Evolutionary conservation across 2,797 vertebrate species (phyloP), one percentile per base, ranked within the genome.

Genomic region (Ceryle rudis): DNA sequence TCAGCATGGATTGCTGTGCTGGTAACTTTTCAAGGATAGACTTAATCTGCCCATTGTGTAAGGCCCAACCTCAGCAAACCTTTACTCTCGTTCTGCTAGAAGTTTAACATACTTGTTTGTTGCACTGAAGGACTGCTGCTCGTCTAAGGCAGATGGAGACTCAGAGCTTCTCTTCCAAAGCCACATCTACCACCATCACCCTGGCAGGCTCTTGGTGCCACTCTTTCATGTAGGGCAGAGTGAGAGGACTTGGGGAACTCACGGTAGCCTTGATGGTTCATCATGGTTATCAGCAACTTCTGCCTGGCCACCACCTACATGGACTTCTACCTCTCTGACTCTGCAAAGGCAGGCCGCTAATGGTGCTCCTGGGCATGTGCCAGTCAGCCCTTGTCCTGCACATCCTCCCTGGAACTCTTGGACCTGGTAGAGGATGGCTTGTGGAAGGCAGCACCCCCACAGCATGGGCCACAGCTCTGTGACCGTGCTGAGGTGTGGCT

Each of bases 381-480:
- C 2, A 1, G 8, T 18, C 71, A 39, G 55, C 7, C 10, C 23
- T 26, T 11, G 22, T 31, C 72, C 41, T 44, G 1, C 3, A 1
- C 0, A 0, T n/a, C 15, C 21, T 28, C 17, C 21, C 54, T 6
- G 42, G 47, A 39, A 17, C 5, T 10, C 35, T 25, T 39, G 21
- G 64, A 14, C 23, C 12, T 29, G 6, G 11, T 3, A 22, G 39
- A 77, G 28, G 37, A 31, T 21, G 21, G 33, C 17, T 22, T 1
- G 3, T 14, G 23, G 37, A 28, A 71, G 23, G 26, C 31, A 75
- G 22, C 14, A 8, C 46, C 52, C 49, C 41, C 31, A 5, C 1
- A 0, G n/a, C 0, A 1, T 1, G 0, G 54, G 10, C 20, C 25
- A 29, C 60, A 18, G 25, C 41, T n/a, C n/a, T 65, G 37, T 5